These are phyloP conservation scores for Rousettus leschenaultii DNA, from an alignment of 2,113 vertebrate genomes.

Conservation along the genomic window DNA sequence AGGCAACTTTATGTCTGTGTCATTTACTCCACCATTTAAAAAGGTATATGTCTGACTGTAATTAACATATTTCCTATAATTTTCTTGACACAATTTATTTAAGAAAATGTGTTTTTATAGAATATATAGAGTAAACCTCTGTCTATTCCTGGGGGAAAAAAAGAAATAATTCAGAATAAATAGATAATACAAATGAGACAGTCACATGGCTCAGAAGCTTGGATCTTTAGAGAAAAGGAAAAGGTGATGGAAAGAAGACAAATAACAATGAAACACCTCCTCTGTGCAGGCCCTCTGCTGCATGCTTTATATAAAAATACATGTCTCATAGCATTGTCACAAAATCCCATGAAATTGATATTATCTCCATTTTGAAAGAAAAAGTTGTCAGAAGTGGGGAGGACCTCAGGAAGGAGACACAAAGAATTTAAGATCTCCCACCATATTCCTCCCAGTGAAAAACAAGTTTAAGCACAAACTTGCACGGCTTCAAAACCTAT, in stretches of 20 bases:
- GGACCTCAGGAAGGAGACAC: background rate
- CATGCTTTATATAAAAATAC: background rate
- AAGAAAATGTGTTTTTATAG: background rate
- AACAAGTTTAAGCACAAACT: background rate
- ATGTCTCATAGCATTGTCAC: background rate
- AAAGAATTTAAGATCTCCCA: background rate
- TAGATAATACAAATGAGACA: background rate
- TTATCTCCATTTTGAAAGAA: background rate
- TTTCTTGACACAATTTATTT: background rate
- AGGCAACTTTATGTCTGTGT: background rate
- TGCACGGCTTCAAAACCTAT: background rate
- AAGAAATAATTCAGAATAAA: background rate
- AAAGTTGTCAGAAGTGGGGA: background rate
- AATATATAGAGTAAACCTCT: background rate
- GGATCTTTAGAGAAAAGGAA: background rate
- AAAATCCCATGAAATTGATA: background rate
- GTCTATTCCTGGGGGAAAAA: background rate
- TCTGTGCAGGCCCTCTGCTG: background rate
- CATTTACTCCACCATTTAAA: slow-evolving; percentile 5
- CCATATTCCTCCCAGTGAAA: background rate
- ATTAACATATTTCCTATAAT: background rate
- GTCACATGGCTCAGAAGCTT: background rate
- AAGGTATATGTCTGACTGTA: background rate
- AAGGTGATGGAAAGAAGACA: background rate
- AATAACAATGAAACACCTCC: background rate